Conservation (phyloP, 2,113 vertebrate genomes). For the Atrichornis clamosus region DNA sequence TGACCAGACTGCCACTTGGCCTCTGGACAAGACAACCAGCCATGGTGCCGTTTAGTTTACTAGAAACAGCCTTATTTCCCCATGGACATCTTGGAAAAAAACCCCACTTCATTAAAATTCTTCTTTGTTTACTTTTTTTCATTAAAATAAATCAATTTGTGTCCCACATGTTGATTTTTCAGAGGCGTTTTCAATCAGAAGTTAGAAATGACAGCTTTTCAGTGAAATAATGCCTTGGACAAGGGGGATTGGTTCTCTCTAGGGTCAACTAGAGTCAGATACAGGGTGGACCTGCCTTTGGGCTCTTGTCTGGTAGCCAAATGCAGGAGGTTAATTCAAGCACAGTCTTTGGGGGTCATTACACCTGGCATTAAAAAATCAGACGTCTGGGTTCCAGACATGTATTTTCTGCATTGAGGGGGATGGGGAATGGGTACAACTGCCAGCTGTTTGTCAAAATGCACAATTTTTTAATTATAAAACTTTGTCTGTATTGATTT, state of each 20-base stretch:
- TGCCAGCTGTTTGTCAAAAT: conserved; percentile 9
- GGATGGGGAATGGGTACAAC: neutral
- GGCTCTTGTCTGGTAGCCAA: neutral
- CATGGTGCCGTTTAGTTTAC: neutral
- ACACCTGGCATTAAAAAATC: neutral
- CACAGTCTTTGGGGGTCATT: neutral
- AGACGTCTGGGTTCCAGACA: neutral
- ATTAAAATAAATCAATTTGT: neutral
- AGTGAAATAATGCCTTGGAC: neutral
- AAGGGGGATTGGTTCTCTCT: neutral
- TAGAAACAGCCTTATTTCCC: conserved; percentile 25
- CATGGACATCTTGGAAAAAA: neutral
- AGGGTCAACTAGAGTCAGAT: neutral
- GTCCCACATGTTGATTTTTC: neutral
- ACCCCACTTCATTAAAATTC: neutral
- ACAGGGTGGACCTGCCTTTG: neutral
- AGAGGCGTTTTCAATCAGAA: neutral
- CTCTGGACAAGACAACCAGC: neutral
- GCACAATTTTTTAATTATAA: conserved; percentile 48
- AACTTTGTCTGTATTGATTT: neutral
- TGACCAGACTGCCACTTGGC: neutral
- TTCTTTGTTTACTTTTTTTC: conserved; percentile 34
- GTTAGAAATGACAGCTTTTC: neutral
- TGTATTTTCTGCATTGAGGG: neutral
- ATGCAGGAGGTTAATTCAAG: neutral